A percentile compares a stretch with the other conserved stretches of the same genome.
Conservation (phyloP, 1,140 invertebrate species). For the Saccostrea cuccullata region DNA sequence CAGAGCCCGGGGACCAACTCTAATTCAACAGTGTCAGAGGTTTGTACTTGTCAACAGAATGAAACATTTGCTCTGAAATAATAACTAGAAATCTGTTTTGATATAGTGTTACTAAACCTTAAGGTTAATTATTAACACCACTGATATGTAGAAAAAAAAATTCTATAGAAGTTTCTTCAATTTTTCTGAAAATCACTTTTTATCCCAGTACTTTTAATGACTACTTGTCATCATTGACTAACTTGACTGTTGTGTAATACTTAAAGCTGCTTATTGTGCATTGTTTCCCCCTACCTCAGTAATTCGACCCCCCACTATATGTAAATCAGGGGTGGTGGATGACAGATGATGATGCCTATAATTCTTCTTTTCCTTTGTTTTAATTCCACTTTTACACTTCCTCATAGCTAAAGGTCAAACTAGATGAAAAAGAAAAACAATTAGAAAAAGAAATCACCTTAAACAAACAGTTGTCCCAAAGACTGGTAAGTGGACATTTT, state of each 20-base stretch:
- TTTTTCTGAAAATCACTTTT: not conserved
- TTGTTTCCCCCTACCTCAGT: not conserved
- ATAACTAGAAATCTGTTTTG: not conserved
- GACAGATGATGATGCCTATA: not conserved
- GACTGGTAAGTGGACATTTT: conserved; percentile 69
- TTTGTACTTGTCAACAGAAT: not conserved
- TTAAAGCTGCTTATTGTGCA: not conserved
- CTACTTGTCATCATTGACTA: not conserved
- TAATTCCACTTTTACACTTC: conserved; percentile 21
- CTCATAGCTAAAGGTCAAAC: conserved; percentile 70
- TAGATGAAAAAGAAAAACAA: conserved; percentile 73
- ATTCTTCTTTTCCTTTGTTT: not conserved
- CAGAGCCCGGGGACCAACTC: conserved; percentile 21
- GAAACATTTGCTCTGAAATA: not conserved
- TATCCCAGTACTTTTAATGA: not conserved
- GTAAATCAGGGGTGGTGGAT: not conserved
- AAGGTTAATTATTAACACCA: not conserved
- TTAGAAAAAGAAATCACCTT: conserved; percentile 73
- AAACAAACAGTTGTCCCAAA: conserved; percentile 73
- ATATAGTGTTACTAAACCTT: not conserved
- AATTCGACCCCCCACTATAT: not conserved
- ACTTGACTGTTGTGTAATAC: not conserved
- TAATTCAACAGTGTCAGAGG: not conserved
- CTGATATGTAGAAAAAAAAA: not conserved
- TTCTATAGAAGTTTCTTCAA: not conserved